Conservation (phyloP, 2,113 vertebrate species). For the Heterocephalus glaber region DNA sequence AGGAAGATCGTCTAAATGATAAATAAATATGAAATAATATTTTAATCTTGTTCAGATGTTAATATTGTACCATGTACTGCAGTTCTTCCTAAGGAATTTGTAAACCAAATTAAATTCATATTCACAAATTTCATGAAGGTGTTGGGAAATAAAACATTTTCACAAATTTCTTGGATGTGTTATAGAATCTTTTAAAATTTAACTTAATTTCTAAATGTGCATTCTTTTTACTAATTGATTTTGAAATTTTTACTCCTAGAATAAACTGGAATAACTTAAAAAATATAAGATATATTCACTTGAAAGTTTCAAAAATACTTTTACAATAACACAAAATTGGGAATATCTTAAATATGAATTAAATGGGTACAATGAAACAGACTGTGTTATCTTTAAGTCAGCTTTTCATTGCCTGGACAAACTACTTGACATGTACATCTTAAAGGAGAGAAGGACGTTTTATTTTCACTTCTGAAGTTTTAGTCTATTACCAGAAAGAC, state of each 20-base stretch:
- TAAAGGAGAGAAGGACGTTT: neutral
- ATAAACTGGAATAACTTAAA: neutral
- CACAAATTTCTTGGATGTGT: neutral
- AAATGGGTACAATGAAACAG: neutral
- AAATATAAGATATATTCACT: neutral
- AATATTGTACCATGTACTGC: neutral
- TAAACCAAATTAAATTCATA: neutral
- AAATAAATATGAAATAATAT: neutral
- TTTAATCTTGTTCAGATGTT: neutral
- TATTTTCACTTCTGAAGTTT: neutral
- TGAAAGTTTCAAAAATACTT: neutral
- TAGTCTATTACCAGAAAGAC: neutral
- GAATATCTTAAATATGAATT: constrained; percentile 16
- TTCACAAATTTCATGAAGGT: neutral
- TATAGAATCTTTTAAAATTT: neutral
- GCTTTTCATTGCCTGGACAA: neutral
- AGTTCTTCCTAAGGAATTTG: neutral
- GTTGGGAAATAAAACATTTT: neutral
- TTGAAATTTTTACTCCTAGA: neutral
- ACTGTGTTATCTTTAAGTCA: neutral
- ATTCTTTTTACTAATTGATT: neutral
- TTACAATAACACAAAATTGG: neutral
- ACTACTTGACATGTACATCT: neutral
- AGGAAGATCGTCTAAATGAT: neutral
- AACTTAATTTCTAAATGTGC: neutral